Evolutionary conservation across 2,113 vertebrate species (phyloP), one percentile per base, ranked within the genome.

Genomic region (Sphaerodactylus townsendi): DNA sequence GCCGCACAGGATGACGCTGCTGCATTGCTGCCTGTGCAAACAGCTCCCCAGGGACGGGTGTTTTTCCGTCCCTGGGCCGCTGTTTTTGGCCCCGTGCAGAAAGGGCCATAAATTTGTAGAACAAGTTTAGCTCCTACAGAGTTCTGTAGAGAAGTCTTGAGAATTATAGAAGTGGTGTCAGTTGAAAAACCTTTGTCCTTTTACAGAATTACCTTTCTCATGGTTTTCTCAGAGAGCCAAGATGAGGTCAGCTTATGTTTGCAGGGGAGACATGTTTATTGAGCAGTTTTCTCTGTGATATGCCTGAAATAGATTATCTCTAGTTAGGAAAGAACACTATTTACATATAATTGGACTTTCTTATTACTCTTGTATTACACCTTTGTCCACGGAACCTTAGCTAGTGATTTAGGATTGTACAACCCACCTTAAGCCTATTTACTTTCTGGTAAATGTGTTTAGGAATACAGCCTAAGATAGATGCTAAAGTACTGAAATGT

Each of bases 401-500:
- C 7, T 14, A 23, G 39, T 25, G 21, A 3, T 28, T 70, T 84
- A 84, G 53, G 9, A 62, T 30, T 19, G 46, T 23, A 35, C 59
- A 28, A 9, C 23, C 56, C 19, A 25, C 21, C 23, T 9, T 62
- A 62, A 10, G 59, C 59, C 23, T 62, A 2, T 62, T 62, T 62
- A 28, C 23, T 62, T 25, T 28, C 23, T 28, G 2, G 25, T 62
- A 62, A 28, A 62, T 62, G 9, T 62, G 59, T 25, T 62, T 62
- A 62, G 59, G 9, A 62, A 62, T 62, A 28, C 59, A 28, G 59
- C 23, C 59, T 62, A 62, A 82, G 15, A 73, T 65, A 33, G 25
- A 41, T 0, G 0, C 14, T 19, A 0, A 1, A 0, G 3, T 0
- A 0, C 2, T 0, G 11, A 48, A 74, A 68, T 10, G 0, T 1